phyloP scores from a whole-genome alignment of 1,140 invertebrate species.

The Caenorhabditis briggsae region DNA sequence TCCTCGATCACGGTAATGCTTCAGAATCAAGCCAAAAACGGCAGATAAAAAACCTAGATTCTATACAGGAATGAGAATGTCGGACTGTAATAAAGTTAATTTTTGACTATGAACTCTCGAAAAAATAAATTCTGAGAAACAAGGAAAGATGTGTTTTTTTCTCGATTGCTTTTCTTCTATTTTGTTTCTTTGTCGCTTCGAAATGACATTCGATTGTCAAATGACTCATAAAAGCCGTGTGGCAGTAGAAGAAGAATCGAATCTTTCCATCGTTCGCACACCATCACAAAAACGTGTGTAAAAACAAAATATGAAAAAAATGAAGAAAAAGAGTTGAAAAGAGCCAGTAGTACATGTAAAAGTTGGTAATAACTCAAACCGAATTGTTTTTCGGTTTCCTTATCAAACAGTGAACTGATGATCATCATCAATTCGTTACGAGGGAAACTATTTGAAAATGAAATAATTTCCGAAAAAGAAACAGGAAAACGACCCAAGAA shows the following conservation, averaged over 20 bases:
- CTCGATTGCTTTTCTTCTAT: neutral
- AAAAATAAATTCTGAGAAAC: too few relatives aligned
- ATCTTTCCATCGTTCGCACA: constrained; percentile 50
- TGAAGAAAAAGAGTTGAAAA: neutral
- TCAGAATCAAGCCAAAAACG: too few relatives aligned
- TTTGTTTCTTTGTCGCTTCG: constrained; percentile 37
- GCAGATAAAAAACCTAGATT: too few relatives aligned
- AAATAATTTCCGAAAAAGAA: constrained; percentile 15
- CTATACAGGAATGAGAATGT: neutral
- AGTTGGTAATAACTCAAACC: neutral
- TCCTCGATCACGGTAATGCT: too few relatives aligned
- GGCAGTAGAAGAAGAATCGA: constrained; percentile 35
- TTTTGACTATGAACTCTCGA: too few relatives aligned
- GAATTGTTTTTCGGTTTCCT: neutral
- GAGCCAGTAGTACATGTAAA: too few relatives aligned
- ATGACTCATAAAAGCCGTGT: constrained; percentile 51
- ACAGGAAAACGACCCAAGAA: constrained; percentile 21
- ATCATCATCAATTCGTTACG: neutral
- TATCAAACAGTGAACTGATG: neutral
- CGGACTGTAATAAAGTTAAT: neutral
- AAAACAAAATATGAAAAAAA: constrained; percentile 34
- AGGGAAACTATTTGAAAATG: neutral
- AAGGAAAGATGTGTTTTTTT: neutral
- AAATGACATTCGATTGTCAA: constrained; percentile 55
- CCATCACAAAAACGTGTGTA: constrained; percentile 46